phyloP scores from a whole-genome alignment of 2,113 vertebrate species.

The Oreotrochilus melanogaster region DNA sequence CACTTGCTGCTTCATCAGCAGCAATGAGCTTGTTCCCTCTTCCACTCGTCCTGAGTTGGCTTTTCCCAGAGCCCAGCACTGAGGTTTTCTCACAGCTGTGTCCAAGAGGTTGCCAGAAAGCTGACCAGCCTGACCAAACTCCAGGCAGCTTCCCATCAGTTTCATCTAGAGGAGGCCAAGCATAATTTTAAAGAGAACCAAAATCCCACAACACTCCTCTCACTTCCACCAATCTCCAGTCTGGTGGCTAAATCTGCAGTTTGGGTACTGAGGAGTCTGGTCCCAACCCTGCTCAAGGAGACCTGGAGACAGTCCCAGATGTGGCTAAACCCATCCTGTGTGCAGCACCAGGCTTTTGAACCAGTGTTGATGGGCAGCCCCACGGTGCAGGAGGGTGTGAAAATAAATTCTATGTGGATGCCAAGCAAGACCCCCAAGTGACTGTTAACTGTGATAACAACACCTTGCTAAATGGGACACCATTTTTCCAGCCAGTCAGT shows the following conservation, averaged over 20 bases:
- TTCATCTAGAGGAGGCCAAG: background rate
- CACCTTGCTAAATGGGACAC: background rate
- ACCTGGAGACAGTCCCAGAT: background rate
- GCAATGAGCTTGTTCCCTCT: rapidly evolving
- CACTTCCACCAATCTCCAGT: background rate
- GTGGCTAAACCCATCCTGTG: rapidly evolving
- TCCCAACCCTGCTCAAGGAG: background rate
- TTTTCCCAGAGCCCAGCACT: background rate
- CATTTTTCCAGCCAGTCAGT: background rate
- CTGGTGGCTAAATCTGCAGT: background rate
- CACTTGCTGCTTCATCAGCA: background rate
- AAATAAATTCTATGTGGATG: background rate
- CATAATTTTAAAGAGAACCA: background rate
- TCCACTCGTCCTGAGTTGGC: rapidly evolving
- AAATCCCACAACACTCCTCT: background rate
- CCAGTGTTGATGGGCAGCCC: background rate
- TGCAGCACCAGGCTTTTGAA: rapidly evolving
- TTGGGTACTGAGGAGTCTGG: rapidly evolving
- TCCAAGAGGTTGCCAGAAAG: conserved; percentile 3
- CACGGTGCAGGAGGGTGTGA: background rate
- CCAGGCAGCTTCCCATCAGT: background rate
- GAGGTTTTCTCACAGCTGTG: background rate
- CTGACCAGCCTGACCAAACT: background rate
- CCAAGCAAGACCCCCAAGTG: background rate
- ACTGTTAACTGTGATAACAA: rapidly evolving